A percentile compares a stretch with the other conserved stretches of the same genome.
Evolutionary conservation across 2,797 vertebrate species (phyloP).

Genomic region (Euphonia xanthogaster): DNA sequence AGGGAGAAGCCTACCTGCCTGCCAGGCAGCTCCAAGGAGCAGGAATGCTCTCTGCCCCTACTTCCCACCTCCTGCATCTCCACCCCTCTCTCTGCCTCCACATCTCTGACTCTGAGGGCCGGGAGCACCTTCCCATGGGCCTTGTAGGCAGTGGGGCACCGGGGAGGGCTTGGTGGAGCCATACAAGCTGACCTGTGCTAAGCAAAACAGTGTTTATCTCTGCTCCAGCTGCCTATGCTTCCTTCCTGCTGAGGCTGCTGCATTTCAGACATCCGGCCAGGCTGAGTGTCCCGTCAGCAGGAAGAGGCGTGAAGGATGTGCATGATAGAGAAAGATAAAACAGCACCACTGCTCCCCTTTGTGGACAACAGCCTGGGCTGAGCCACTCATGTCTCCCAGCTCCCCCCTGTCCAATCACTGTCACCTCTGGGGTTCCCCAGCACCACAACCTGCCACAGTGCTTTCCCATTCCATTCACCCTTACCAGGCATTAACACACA

Average conservation of each 20-base stretch:
- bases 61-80: background rate
- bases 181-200: background rate
- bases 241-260: slow-evolving; percentile 23
- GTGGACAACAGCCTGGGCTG: background rate
- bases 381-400: accelerated
- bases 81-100: background rate
- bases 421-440: background rate
- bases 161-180: background rate
- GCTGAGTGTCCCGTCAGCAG: background rate
- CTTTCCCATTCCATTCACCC: background rate
- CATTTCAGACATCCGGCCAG: background rate
- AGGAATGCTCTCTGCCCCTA: background rate
- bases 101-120: background rate
- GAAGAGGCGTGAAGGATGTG: slow-evolving; percentile 39
- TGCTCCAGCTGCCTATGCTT: slow-evolving; percentile 32
- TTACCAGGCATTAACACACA: background rate
- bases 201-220: slow-evolving; percentile 42
- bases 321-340: background rate
- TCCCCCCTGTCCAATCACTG: background rate
- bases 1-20: background rate
- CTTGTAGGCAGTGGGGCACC: background rate
- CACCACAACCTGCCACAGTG: background rate
- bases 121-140: background rate
- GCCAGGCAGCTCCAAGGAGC: background rate
- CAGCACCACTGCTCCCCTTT: background rate